Evolutionary conservation across 2,888 invertebrate genomes (phyloP).

Genomic region (Linnaemya vulpina): DNA sequence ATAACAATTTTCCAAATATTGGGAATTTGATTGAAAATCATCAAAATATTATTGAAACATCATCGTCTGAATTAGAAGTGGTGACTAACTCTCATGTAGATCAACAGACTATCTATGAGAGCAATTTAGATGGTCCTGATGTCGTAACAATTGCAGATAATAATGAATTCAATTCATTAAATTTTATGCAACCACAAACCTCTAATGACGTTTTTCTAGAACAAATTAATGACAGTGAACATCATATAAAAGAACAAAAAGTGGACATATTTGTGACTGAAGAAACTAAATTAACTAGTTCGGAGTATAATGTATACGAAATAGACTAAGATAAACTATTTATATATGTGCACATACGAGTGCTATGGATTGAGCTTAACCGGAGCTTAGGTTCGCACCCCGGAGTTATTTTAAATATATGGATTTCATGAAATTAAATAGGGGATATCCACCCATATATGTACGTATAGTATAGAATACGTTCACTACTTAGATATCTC

Average conservation of each 20-base stretch:
- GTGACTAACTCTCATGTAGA: background rate
- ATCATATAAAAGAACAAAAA: constrained; percentile 41
- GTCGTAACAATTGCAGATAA: background rate
- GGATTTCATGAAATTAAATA: too few species aligned
- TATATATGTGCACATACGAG: background rate
- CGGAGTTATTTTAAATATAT: background rate
- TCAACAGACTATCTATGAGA: background rate
- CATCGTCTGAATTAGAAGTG: background rate
- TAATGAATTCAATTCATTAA: constrained; percentile 6
- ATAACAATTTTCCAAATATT: background rate
- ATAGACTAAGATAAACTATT: constrained; percentile 17
- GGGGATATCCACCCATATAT: too few species aligned
- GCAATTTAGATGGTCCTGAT: background rate
- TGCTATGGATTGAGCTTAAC: too few species aligned
- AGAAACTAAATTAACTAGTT: constrained; percentile 36
- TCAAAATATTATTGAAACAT: background rate
- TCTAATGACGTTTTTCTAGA: constrained; percentile 11
- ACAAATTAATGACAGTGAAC: constrained; percentile 13
- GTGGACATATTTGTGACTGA: constrained; percentile 33
- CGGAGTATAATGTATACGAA: background rate
- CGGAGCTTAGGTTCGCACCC: too few species aligned
- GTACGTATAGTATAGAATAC: too few species aligned
- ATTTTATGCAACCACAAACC: background rate
- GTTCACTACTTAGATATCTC: too few species aligned
- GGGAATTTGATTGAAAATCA: background rate